phyloP scores from a whole-genome alignment of 2,797 vertebrate species.

The Paedocypris micromegethes region DNA sequence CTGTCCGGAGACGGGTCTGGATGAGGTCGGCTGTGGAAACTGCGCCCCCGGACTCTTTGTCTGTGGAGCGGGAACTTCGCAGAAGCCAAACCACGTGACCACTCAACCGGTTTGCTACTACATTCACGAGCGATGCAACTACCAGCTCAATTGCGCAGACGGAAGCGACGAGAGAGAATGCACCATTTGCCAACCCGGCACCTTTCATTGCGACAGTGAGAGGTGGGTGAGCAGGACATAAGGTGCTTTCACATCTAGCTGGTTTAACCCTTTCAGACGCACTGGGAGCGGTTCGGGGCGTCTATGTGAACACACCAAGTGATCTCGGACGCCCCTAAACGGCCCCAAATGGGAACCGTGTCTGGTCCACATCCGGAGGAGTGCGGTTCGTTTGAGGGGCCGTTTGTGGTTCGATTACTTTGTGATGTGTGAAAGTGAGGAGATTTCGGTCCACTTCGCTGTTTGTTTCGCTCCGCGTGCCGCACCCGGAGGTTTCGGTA shows the following conservation, averaged over 20 bases:
- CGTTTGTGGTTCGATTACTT: too few species aligned
- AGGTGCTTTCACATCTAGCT: not conserved
- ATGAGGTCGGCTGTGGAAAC: slow-evolving; percentile 77
- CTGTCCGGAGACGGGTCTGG: slow-evolving; percentile 76
- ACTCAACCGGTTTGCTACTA: slow-evolving; percentile 73
- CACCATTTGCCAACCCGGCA: slow-evolving; percentile 79
- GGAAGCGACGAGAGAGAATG: slow-evolving; percentile 84
- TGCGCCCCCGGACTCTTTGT: slow-evolving; percentile 71
- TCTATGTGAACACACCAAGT: too few species aligned
- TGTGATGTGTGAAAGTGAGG: too few species aligned
- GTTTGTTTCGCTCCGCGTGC: too few species aligned
- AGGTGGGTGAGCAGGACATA: slow-evolving; percentile 55
- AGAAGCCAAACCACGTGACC: slow-evolving; percentile 41
- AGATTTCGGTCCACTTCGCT: too few species aligned
- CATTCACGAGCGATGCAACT: slow-evolving; percentile 80
- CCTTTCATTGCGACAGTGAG: slow-evolving; percentile 83
- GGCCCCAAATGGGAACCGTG: too few species aligned
- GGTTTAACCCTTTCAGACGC: too few species aligned
- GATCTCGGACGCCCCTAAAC: too few species aligned
- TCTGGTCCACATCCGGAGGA: too few species aligned
- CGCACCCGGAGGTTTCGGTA: too few species aligned
- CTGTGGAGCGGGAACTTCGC: slow-evolving; percentile 61
- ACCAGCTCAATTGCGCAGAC: slow-evolving; percentile 82
- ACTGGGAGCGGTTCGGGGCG: too few species aligned
- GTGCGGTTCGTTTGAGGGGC: too few species aligned